These are phyloP conservation scores for Frieseomelitta varia DNA, from an alignment of 1,140 invertebrate species.

Conservation along the genomic window DNA sequence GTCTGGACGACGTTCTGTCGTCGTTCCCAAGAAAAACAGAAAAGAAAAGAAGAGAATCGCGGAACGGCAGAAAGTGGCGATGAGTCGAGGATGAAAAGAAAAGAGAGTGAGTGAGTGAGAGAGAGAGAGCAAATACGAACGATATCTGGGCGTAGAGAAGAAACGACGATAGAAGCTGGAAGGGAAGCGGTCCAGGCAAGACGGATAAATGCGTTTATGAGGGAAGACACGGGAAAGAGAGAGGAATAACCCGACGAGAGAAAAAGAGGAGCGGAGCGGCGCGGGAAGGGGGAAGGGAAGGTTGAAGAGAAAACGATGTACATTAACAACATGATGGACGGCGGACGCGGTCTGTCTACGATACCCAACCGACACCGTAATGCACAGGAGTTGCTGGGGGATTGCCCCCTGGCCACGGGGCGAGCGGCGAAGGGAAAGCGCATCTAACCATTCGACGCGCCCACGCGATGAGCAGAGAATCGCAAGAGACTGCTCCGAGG, in stretches of 20 bases:
- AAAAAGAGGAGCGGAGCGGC: neutral
- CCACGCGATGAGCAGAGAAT: slow-evolving; percentile 53
- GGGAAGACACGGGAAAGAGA: slow-evolving; percentile 29
- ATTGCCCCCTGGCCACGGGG: neutral
- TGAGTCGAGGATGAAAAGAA: neutral
- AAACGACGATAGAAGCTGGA: slow-evolving; percentile 17
- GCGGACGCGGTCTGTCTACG: slow-evolving; percentile 66
- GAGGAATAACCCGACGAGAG: slow-evolving; percentile 3
- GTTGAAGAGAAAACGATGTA: slow-evolving; percentile 62
- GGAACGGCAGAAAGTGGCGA: neutral
- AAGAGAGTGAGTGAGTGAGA: neutral
- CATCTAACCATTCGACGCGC: slow-evolving; percentile 58
- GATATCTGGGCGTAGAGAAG: neutral
- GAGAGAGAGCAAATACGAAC: no score
- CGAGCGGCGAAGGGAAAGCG: neutral
- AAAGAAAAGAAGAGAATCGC: neutral
- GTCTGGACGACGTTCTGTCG: slow-evolving; percentile 16
- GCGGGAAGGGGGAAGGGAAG: slow-evolving; percentile 2
- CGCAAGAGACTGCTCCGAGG: slow-evolving; percentile 44
- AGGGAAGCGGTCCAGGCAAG: slow-evolving; percentile 31
- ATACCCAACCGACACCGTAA: slow-evolving; percentile 57
- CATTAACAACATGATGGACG: slow-evolving; percentile 72
- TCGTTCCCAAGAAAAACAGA: slow-evolving; percentile 6
- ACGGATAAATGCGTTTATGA: slow-evolving; percentile 61
- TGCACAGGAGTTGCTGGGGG: slow-evolving; percentile 47